Percentiles rank a stretch among this genome's conserved stretches.
Conservation (phyloP, 30 jellyfish, hydroid and myxozoan species). For the Sanderia malayensis region DNA sequence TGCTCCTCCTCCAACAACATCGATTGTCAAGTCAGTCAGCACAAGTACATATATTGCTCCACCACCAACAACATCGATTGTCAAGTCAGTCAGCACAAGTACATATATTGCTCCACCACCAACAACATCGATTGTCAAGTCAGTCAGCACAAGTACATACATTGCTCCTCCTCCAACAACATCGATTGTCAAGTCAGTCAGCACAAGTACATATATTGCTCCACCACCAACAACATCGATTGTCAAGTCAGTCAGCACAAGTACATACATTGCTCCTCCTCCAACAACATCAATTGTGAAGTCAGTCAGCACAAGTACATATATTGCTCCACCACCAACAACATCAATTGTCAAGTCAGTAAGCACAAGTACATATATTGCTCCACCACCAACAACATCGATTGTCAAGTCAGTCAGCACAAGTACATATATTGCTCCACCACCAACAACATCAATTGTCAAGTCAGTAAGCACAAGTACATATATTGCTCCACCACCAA, state of each 20-base stretch:
- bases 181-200: neutral
- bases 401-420: neutral
- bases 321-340: slow-evolving; percentile 5
- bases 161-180: neutral
- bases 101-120: neutral
- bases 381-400: slow-evolving; percentile 6
- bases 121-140: neutral
- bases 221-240: neutral
- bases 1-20: neutral
- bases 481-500: neutral
- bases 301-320: slow-evolving; percentile 19
- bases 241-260: neutral
- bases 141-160: neutral
- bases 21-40: neutral
- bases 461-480: neutral
- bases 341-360: neutral
- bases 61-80: neutral
- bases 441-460: neutral
- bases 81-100: neutral
- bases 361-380: neutral
- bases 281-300: slow-evolving; percentile 22
- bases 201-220: neutral
- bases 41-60: neutral
- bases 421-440: neutral
- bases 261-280: neutral